These are phyloP conservation scores for Cacoxenus indagator DNA, from an alignment of 2,888 invertebrate genomes.

Conservation along the genomic window DNA sequence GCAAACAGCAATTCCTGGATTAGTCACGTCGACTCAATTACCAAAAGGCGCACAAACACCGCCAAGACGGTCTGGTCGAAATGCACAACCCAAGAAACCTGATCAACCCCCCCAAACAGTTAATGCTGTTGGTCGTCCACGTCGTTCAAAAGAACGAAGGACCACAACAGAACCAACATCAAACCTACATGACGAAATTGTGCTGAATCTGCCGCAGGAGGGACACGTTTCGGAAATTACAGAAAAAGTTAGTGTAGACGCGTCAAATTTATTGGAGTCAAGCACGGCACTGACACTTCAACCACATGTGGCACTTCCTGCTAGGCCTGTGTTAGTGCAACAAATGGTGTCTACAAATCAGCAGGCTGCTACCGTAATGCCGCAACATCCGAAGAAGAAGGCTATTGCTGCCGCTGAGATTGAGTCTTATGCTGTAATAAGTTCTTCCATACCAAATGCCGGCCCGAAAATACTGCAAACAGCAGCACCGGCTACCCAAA, in stretches of 20 bases:
- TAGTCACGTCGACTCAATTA: conserved; percentile 32
- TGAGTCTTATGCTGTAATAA: conserved; percentile 61
- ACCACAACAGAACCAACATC: conserved; percentile 73
- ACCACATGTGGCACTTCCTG: conserved; percentile 7
- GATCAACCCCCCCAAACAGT: conserved; percentile 30
- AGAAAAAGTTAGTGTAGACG: background rate
- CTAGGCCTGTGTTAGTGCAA: background rate
- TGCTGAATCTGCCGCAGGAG: conserved; percentile 8
- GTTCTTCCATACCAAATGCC: conserved; percentile 52
- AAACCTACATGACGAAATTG: conserved; percentile 70
- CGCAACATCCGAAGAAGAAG: conserved; percentile 67
- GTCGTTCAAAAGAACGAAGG: conserved; percentile 77
- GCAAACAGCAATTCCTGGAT: conserved; percentile 56
- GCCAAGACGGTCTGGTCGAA: conserved; percentile 67
- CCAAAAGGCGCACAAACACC: conserved; percentile 69
- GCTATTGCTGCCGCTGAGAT: conserved; percentile 66
- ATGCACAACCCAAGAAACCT: conserved; percentile 67
- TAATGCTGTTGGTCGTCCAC: conserved; percentile 72
- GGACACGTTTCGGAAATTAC: conserved; percentile 36
- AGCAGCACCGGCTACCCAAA: conserved; percentile 58
- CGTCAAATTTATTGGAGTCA: background rate
- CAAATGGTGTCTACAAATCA: background rate
- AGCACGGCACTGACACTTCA: conserved; percentile 6
- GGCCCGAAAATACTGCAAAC: conserved; percentile 59
- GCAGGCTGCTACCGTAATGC: conserved; percentile 34